A percentile compares a stretch with the other conserved stretches of the same genome.
phyloP scores from a whole-genome alignment of 2,113 vertebrate genomes.

The Lethenteron reissneri region DNA sequence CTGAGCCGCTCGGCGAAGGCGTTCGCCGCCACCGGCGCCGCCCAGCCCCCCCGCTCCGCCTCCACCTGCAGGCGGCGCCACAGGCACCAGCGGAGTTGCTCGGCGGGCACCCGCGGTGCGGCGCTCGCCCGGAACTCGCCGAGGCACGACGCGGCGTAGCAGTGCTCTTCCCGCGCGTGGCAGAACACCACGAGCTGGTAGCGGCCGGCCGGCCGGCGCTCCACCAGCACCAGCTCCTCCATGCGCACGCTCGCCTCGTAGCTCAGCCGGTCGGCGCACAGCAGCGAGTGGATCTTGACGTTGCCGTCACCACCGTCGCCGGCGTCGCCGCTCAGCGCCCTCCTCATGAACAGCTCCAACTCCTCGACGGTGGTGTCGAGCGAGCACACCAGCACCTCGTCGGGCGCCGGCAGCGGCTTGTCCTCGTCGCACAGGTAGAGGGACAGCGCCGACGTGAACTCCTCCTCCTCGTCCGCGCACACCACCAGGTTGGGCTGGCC shows the following conservation, averaged over 20 bases:
- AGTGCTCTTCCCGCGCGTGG: conserved; percentile 44
- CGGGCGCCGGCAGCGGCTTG: conserved; percentile 44
- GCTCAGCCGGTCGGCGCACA: conserved; percentile 49
- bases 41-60: not conserved
- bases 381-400: conserved; percentile 66
- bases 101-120: conserved; percentile 28
- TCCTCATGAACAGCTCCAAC: conserved; percentile 52
- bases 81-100: conserved; percentile 38
- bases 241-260: conserved; percentile 52
- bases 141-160: conserved; percentile 61
- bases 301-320: conserved; percentile 9
- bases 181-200: conserved; percentile 56
- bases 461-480: conserved; percentile 39
- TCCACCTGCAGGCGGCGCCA: conserved; percentile 33
- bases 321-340: conserved; percentile 30
- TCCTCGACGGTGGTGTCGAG: conserved; percentile 42
- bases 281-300: conserved; percentile 43
- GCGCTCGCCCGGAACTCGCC: conserved; percentile 50
- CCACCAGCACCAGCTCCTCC: conserved; percentile 36
- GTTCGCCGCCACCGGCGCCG: conserved; percentile 21
- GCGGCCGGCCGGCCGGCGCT: not conserved
- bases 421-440: conserved; percentile 46
- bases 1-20: conserved; percentile 38
- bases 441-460: conserved; percentile 38
- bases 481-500: conserved; percentile 56